phyloP scores from a whole-genome alignment of 2,888 invertebrate genomes.

The Aelia acuminata region DNA sequence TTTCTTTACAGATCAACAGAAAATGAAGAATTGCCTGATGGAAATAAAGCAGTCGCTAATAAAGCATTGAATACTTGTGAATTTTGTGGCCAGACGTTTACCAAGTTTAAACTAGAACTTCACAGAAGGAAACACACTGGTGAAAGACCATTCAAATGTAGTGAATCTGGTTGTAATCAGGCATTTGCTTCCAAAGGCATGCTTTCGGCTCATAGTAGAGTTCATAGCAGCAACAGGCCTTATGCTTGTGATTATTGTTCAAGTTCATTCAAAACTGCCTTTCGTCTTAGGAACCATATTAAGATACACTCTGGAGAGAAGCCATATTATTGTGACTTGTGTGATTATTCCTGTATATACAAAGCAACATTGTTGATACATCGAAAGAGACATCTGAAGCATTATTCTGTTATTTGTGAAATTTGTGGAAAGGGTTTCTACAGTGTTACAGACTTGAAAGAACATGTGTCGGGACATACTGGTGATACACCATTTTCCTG shows the following conservation, averaged over 20 bases:
- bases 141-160: slow-evolving; percentile 67
- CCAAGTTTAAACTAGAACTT: slow-evolving; percentile 70
- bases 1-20: slow-evolving; percentile 59
- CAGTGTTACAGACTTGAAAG: slow-evolving; percentile 70
- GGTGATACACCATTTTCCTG: slow-evolving; percentile 67
- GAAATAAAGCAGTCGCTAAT: neutral
- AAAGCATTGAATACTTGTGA: slow-evolving; percentile 56
- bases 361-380: slow-evolving; percentile 72
- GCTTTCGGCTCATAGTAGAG: slow-evolving; percentile 48
- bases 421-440: slow-evolving; percentile 69
- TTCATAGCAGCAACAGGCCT: slow-evolving; percentile 64
- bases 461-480: slow-evolving; percentile 73
- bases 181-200: slow-evolving; percentile 59
- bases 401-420: slow-evolving; percentile 70
- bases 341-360: slow-evolving; percentile 70
- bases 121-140: slow-evolving; percentile 72
- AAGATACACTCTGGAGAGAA: slow-evolving; percentile 72
- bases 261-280: slow-evolving; percentile 65
- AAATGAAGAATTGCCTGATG: neutral
- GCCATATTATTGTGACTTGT: slow-evolving; percentile 67
- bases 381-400: slow-evolving; percentile 73
- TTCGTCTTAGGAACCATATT: slow-evolving; percentile 68
- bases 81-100: slow-evolving; percentile 58
- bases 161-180: slow-evolving; percentile 43
- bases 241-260: slow-evolving; percentile 66